Evolutionary conservation across 2,888 invertebrate species (phyloP), one percentile per base, ranked within the genome.

Genomic region (Phorcus lineatus): DNA sequence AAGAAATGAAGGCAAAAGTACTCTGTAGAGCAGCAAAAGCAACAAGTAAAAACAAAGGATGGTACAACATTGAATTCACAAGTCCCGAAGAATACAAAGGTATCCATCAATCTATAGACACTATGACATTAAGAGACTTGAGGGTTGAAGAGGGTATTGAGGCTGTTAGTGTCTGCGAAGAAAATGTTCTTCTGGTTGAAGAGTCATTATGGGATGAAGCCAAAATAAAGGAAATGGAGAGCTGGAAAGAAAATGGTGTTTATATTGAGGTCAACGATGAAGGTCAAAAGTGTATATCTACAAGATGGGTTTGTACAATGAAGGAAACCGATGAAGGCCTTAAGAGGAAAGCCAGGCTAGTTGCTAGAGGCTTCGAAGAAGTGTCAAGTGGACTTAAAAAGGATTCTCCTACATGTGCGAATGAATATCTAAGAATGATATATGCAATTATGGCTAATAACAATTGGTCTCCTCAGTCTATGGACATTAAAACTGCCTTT

Each of bases 11-110:
- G n/a, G 53, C 52, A 74, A 53, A 57, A 28, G 66, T 55, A 28
- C 4, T 79, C 47, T 67, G 79, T 36, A 55, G 70, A 79, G 74
- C 82, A 31, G 80, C 81, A 66, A 84, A 84, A 40, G 62, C 81
- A 52, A 81, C 55, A 19, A 79, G 81, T 57, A 83, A 82, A 66
- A 83, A 84, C 36, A 70, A 74, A 57, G 62, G 79, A 7, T 83
- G 80, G 79, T 77, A 80, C 1, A 84, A 84, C 40, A 53, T 81
- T 9, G 54, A 81, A 22, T 36, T 22, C 57, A 19, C 22, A 4
- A 40, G 28, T 19, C 47, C 57, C 22, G 31, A 62, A 47, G 3
- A 36, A 22, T 52, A 4, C 47, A 28, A 40, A 40, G 57, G 40
- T 47, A 13, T 47, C 19, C 19, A 70, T 55, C 36, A 16, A 22